Evolutionary conservation across 2,797 vertebrate species (phyloP), one percentile per base, ranked within the genome.

Genomic region (Pygocentrus nattereri): DNA sequence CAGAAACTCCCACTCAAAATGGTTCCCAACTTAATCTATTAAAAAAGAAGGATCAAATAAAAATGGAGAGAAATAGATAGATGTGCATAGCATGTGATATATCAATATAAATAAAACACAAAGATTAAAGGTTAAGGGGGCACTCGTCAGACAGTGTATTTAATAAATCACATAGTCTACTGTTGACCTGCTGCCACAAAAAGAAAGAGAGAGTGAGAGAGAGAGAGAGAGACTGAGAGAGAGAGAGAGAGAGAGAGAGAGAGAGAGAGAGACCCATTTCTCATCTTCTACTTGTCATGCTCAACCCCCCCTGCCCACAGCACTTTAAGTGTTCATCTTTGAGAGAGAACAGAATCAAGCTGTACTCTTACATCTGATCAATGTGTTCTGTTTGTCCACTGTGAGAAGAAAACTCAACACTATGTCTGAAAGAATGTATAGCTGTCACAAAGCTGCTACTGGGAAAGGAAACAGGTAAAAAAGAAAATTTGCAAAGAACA

Each of bases 141-240:
- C 49, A 72, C 47, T 34, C 8, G 8, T 23, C 5, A 62, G 16
- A 44, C 58, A 64, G 2, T 49, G 12, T 49, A n/a, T 49, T 62
- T 19, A 3, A 21, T 70, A 64, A 19, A 31, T 31, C 18, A 15
- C 61, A 31, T 64, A 64, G 30, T 38, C 6, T 21, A 65, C 2
- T 64, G 34, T 34, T 34, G 18, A 21, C 18, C 18, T 10, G 27
- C 7, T 34, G 27, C 1, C 13, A 31, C 5, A 64, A 30, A 64
- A 27, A 64, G 62, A 38, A 62, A 21, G 62, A 38, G 5, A 21
- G 61, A 18, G 61, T 64, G 64, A 67, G 34, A 68, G 38, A 44
- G 65, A 68, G 65, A 68, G 65, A 44, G 65, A 44, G 38, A 23
- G 64, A 68, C 18, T 44, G 64, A 30, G 30, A 30, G 30, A 30